Evolutionary conservation across 2,888 invertebrate species (phyloP), one percentile per base, ranked within the genome.

Genomic region (Rhamphomyia laevipes): DNA sequence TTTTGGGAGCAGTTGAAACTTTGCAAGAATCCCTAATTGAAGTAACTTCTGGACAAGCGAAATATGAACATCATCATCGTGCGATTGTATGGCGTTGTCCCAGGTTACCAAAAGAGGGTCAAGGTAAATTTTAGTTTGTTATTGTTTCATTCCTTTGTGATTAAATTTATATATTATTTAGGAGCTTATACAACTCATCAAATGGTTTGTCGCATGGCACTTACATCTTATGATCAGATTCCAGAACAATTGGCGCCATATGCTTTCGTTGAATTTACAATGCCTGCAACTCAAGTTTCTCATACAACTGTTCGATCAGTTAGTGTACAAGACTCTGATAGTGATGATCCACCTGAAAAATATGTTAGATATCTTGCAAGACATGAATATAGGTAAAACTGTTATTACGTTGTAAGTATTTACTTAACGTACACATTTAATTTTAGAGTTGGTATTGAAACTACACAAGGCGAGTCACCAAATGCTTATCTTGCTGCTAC

Each of bases 51-150:
- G 95, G 94, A 44, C 83, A 91, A 68, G 97, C 99, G 50, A 99
- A 99, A 74, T 99, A 99, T 72, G 97, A 99, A 72, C 96, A 97
- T 74, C 92, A 96, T 65, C 95, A 95, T 73, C 80, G 90, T 56
- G 84, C 96, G 51, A 90, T 99, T 60, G 97, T 99, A 30, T 99
- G 99, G 99, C 78, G 99, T 59, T 96, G 99, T 77, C 87, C 94
- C 10, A 77, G 96, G 47, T 77, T 99, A 61, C 99, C 99, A 48
- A 97, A 97, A 71, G 94, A 97, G 73, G 96, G 97, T 56, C 96
- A 99, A 79, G 97, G 95, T 92, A 66, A 57, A 18, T 12, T 16
- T 2, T 27, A 15, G 5, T 12, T 15, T 41, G 17, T 27, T 31
- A 21, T 18, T 33, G 11, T 17, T 27, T n/a, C n/a, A n/a, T n/a